Evolutionary conservation across 2,888 invertebrate species (phyloP), one percentile per base, ranked within the genome.

Genomic region (Amphipoea lucens): DNA sequence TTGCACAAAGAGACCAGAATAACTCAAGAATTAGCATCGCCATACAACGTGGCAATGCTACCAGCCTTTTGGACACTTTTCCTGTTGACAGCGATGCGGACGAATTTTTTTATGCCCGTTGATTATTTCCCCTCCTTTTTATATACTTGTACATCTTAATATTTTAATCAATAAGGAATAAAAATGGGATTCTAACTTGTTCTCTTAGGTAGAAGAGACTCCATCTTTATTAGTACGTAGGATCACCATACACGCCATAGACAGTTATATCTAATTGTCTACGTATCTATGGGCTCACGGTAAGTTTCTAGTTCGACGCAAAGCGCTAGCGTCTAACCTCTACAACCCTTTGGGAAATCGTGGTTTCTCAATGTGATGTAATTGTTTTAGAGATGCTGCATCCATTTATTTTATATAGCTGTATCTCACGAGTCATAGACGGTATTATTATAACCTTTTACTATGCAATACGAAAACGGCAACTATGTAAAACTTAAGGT

Each of bases 271-370:
- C 4, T 51, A 23, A 67, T 57, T 72, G 23, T 67, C 36, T 51
- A 40, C 14, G 6, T 67, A 57, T 48, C 40, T 14, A 40, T 20
- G 67, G 20, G 20, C 23, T 11, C 29, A 42, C 29, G 45, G 73
- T 78, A 48, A 84, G 74, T 84, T 84, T 84, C 83, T 84, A 84
- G 84, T 81, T 68, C 40, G 66, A 67, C 9, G 63, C 68, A 1
- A 65, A 75, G 51, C 51, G 45, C 84, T 80, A 65, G 60, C 51
- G 36, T 65, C 70, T 84, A 81, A 84, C 83, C 83, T 74, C 74
- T 1, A 42, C 84, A 74, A 84, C 81, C 83, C 84, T 74, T 71
- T 71, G 83, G 57, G 83, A 84, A 84, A 84, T 81, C 76, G 81
- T 51, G 70, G 70, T 74, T 84, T 84, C 83, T 71, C 76, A 81